Evolutionary conservation across 2,797 vertebrate genomes (phyloP).

Genomic region (Chiropotes sagulatus): DNA sequence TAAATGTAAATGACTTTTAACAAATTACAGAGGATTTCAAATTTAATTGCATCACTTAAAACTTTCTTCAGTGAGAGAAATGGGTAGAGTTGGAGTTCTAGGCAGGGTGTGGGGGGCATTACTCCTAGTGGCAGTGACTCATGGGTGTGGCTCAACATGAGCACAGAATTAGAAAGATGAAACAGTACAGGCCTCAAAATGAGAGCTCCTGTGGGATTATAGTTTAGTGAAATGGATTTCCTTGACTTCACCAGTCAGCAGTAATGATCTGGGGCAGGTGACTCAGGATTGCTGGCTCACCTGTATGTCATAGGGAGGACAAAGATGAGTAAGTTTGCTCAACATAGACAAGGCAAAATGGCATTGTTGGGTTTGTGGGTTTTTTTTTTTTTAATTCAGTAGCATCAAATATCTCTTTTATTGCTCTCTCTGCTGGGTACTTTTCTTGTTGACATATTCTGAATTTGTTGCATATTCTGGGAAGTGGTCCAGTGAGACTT

Average conservation of each 20-base stretch:
- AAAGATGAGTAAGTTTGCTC: neutral
- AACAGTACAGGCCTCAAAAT: too few relatives aligned
- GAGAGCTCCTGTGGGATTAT: neutral
- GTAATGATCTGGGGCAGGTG: neutral
- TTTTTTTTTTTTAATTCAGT: neutral
- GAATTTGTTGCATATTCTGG: neutral
- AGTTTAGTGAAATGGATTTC: neutral
- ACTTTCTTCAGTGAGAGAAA: neutral
- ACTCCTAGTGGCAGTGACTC: neutral
- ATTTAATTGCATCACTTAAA: neutral
- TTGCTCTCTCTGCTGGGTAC: neutral
- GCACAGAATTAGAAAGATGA: neutral
- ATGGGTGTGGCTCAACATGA: neutral
- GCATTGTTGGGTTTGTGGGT: neutral
- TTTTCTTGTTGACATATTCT: constrained; percentile 28
- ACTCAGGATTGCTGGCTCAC: neutral
- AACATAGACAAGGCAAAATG: neutral
- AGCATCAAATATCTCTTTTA: neutral
- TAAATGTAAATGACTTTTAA: neutral
- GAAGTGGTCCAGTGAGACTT: neutral
- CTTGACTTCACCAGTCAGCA: neutral
- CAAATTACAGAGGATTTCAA: neutral
- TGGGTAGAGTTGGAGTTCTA: neutral
- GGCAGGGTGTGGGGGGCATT: neutral
- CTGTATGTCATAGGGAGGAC: neutral